phyloP scores from a whole-genome alignment of 2,888 invertebrate species.

The Lycocerus yunnanus region DNA sequence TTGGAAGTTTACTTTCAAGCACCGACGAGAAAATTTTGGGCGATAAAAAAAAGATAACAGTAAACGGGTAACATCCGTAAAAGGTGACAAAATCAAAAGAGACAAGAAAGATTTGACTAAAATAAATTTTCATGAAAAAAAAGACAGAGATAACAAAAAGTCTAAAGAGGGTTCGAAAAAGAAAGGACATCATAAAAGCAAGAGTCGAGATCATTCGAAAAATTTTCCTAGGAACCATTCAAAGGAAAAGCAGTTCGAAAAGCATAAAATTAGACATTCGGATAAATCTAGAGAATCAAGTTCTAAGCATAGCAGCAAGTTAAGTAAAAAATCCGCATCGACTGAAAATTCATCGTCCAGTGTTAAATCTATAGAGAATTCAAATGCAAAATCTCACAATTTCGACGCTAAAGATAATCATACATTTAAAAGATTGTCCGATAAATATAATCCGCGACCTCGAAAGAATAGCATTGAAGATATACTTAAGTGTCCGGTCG shows the following conservation, averaged over 20 bases:
- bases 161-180: background rate
- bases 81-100: background rate
- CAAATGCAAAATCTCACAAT: background rate
- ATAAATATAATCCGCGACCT: conserved; percentile 57
- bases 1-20: conserved; percentile 40
- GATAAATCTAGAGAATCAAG: background rate
- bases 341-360: too few relatives aligned
- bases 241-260: conserved; percentile 10
- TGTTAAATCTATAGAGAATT: background rate
- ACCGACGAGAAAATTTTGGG: conserved; percentile 41
- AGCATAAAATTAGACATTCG: conserved; percentile 6
- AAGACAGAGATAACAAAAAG: background rate
- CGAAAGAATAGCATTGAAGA: conserved; percentile 40
- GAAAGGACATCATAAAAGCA: conserved; percentile 17
- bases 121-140: background rate
- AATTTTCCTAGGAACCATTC: conserved; percentile 10
- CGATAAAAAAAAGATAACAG: conserved; percentile 24
- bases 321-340: background rate
- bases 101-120: conserved; percentile 7
- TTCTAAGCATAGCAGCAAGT: background rate
- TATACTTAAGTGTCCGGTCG: conserved; percentile 46
- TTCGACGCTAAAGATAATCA: background rate
- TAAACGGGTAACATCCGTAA: background rate
- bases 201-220: conserved; percentile 22
- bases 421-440: conserved; percentile 49